These are phyloP conservation scores for Cyphomyrmex costatus DNA, from an alignment of 1,140 invertebrate genomes.

Conservation along the genomic window DNA sequence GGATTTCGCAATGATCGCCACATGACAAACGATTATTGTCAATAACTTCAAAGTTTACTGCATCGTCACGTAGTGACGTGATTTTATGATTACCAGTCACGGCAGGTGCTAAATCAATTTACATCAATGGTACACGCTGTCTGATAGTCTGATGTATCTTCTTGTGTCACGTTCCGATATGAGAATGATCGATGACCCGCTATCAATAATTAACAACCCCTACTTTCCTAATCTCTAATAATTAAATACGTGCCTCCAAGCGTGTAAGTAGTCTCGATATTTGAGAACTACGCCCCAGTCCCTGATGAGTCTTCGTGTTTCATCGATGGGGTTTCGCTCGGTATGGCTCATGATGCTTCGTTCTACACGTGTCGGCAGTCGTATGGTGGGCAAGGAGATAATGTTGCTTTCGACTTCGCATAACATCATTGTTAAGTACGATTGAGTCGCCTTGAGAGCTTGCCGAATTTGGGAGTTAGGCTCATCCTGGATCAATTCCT, in stretches of 20 bases:
- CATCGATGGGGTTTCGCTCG: conserved; percentile 82
- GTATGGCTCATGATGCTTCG: conserved; percentile 82
- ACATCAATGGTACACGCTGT: neutral
- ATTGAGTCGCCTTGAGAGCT: conserved; percentile 79
- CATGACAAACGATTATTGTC: conserved; percentile 52
- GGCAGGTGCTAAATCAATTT: conserved; percentile 57
- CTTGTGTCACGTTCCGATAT: neutral
- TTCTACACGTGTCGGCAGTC: conserved; percentile 77
- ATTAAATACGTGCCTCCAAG: conserved; percentile 84
- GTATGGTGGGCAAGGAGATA: conserved; percentile 72
- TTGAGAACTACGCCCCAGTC: conserved; percentile 86
- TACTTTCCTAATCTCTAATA: conserved; percentile 44
- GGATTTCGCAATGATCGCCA: conserved; percentile 36
- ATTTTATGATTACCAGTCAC: neutral
- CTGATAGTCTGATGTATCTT: neutral
- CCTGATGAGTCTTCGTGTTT: conserved; percentile 83
- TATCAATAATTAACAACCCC: conserved; percentile 5
- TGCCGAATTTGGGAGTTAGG: conserved; percentile 62
- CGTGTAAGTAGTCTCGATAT: conserved; percentile 85
- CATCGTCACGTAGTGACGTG: conserved; percentile 27
- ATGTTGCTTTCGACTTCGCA: conserved; percentile 85
- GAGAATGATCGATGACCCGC: conserved; percentile 1
- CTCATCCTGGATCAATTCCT: conserved; percentile 83
- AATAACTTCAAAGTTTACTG: conserved; percentile 17
- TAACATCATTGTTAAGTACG: conserved; percentile 81